Conservation (phyloP, 2,888 invertebrate genomes). For the Eustalomyia histrio region DNA sequence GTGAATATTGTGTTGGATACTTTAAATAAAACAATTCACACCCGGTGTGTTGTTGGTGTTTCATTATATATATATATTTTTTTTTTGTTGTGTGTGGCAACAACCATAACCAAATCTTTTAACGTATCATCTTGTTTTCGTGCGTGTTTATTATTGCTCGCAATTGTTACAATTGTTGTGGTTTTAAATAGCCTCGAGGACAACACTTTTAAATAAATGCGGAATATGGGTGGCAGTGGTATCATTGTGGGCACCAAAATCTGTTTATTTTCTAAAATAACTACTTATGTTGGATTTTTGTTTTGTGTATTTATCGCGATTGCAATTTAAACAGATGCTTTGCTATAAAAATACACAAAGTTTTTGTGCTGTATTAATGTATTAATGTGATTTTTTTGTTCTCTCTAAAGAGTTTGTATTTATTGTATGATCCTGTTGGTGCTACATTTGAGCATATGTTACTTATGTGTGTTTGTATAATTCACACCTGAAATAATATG, state of each 20-base stretch:
- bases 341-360: constrained; percentile 7
- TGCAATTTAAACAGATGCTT: constrained; percentile 63
- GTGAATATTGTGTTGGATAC: constrained; percentile 38
- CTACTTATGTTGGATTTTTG: constrained; percentile 38
- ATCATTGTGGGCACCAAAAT: constrained; percentile 22
- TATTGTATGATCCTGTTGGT: neutral
- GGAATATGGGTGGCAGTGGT: constrained; percentile 67
- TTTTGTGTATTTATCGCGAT: constrained; percentile 65
- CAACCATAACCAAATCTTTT: constrained; percentile 39
- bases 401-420: constrained; percentile 1
- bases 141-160: constrained; percentile 62
- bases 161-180: constrained; percentile 51
- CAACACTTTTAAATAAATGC: constrained; percentile 50
- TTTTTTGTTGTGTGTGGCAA: constrained; percentile 32
- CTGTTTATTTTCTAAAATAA: constrained; percentile 48
- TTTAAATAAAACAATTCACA: constrained; percentile 61
- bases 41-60: constrained; percentile 43
- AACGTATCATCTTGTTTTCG: constrained; percentile 58
- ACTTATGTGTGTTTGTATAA: constrained; percentile 4
- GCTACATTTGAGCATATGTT: neutral
- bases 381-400: constrained; percentile 8
- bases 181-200: constrained; percentile 63
- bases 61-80: too few relatives aligned
- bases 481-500: constrained; percentile 33
- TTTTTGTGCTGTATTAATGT: constrained; percentile 14